These are phyloP conservation scores for Hippocampus abdominalis DNA, from an alignment of 2,113 vertebrate species.

Conservation along the genomic window DNA sequence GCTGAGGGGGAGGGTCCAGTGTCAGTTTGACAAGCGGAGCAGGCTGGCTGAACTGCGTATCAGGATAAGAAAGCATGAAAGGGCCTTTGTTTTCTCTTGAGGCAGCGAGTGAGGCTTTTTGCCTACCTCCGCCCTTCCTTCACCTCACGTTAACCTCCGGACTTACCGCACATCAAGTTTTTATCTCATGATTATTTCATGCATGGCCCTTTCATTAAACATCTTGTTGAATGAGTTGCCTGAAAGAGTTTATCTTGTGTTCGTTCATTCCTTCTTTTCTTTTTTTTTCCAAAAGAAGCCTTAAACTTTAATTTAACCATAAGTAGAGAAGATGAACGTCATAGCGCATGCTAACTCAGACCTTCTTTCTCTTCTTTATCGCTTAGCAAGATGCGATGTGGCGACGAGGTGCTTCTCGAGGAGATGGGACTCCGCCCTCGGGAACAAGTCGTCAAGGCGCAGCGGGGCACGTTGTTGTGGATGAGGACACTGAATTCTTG, in stretches of 20 bases:
- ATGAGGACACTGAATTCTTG: conserved; percentile 72
- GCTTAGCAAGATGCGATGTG: conserved; percentile 43
- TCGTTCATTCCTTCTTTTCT: not conserved
- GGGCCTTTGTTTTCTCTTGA: conserved; percentile 46
- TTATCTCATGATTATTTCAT: not conserved
- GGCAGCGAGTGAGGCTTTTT: conserved; percentile 19
- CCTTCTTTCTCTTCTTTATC: not conserved
- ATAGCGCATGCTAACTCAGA: no score
- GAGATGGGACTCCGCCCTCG: conserved; percentile 62
- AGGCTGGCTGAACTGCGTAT: conserved; percentile 31
- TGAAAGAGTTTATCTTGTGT: not conserved
- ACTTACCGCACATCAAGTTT: conserved; percentile 13
- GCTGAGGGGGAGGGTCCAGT: conserved; percentile 40
- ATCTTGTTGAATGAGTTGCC: not conserved
- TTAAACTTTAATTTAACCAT: no score
- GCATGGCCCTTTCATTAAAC: not conserved
- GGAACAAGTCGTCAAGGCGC: conserved; percentile 48
- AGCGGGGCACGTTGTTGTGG: conserved; percentile 62
- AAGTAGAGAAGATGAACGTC: no score
- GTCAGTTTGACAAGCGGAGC: conserved; percentile 38
- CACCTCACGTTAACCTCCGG: not conserved
- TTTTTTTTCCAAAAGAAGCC: not conserved
- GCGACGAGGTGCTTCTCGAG: conserved; percentile 43
- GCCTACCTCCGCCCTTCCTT: conserved; percentile 6
- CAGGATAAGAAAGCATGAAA: conserved; percentile 31